Percentiles rank a stretch among this genome's conserved stretches.
phyloP scores from a whole-genome alignment of 2,797 vertebrate species.

The Intellagama lesueurii region DNA sequence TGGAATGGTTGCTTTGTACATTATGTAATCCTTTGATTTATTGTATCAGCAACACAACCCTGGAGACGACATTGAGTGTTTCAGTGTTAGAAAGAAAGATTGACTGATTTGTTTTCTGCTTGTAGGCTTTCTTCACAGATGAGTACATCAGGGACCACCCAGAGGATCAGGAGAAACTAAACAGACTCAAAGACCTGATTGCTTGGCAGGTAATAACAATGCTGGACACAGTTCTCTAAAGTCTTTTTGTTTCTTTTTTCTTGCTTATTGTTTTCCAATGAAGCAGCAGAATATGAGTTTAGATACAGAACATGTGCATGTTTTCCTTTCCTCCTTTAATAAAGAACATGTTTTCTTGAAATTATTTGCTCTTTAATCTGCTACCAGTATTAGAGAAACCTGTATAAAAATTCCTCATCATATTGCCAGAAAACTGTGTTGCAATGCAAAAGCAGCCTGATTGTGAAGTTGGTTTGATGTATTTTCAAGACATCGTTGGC shows the following conservation, averaged over 20 bases:
- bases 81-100: not conserved
- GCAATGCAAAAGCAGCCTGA: too few species aligned
- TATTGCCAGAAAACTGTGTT: too few species aligned
- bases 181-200: conserved; percentile 94
- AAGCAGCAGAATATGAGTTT: not conserved
- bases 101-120: conserved; percentile 7
- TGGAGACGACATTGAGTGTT: conserved; percentile 12
- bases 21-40: not conserved
- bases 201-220: conserved; percentile 92
- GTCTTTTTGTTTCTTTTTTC: not conserved
- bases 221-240: conserved; percentile 4
- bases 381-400: not conserved
- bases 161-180: conserved; percentile 92
- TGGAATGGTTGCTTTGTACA: not conserved
- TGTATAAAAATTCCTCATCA: not conserved
- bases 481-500: too few species aligned
- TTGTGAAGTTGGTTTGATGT: too few species aligned
- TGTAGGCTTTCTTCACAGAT: conserved; percentile 96
- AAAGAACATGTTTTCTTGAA: not conserved
- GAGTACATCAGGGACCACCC: conserved; percentile 86
- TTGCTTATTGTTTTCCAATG: not conserved
- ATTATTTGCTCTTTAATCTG: not conserved
- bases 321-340: not conserved
- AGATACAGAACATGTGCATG: not conserved
- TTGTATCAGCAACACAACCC: not conserved